Percentiles rank a stretch among this genome's conserved stretches.
These are phyloP conservation scores for Proteles cristata DNA, from an alignment of 2,113 vertebrate genomes.

Conservation along the genomic window DNA sequence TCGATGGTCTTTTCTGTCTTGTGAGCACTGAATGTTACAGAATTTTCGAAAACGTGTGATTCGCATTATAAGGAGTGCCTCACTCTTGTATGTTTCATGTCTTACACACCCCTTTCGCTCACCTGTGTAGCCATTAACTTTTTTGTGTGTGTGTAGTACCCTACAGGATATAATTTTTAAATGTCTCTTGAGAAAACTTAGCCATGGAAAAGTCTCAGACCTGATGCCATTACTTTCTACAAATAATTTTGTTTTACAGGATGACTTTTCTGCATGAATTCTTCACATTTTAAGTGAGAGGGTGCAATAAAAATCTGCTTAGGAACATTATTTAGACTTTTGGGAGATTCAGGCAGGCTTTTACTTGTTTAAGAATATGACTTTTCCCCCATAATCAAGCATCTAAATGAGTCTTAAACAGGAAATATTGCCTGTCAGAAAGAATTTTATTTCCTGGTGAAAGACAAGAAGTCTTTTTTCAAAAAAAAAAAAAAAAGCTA, in stretches of 20 bases:
- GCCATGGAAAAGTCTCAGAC: conserved; percentile 13
- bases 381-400: conserved; percentile 13
- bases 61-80: not conserved
- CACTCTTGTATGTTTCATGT: not conserved
- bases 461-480: conserved; percentile 68
- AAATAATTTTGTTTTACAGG: conserved; percentile 54
- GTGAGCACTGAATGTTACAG: not conserved
- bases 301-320: conserved; percentile 57
- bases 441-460: conserved; percentile 70
- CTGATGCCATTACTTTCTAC: conserved; percentile 16
- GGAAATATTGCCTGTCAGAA: conserved; percentile 67
- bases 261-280: conserved; percentile 23
- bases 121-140: not conserved
- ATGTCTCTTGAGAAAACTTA: conserved; percentile 48
- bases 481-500: conserved; percentile 29
- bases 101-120: not conserved
- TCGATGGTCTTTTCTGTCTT: not conserved
- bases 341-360: conserved; percentile 41
- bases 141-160: not conserved
- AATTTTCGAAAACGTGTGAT: not conserved
- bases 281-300: conserved; percentile 56
- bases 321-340: conserved; percentile 69
- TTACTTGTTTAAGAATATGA: conserved; percentile 57
- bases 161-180: conserved; percentile 46
- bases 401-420: conserved; percentile 58